Evolutionary conservation across 1,140 invertebrate species (phyloP), one percentile per base, ranked within the genome.

Genomic region (Schmidtea mediterranea): DNA sequence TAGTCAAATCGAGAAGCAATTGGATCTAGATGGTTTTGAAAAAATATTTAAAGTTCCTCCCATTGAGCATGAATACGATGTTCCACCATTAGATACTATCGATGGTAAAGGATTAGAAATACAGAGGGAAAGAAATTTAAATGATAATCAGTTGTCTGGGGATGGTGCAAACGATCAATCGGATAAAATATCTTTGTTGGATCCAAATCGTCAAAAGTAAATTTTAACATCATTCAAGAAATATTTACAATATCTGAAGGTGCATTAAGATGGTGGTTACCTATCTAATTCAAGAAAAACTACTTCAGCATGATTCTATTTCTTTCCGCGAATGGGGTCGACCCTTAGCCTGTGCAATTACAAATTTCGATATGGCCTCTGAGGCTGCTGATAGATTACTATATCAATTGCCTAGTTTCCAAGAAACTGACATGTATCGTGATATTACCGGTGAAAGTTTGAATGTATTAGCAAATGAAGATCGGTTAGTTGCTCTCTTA

Each of bases 181-280:
- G 1, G 83, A 92, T 68, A 79, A 80, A 59, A 72, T 86, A 32
- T 81, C 82, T 9, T 69, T 95, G 48, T 65, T 95, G 51, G 87
- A 95, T 59, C 80, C 92, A 57, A 94, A 89, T 49, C 73, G 89
- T 59, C 73, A 95, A 49, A 72, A 89, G 63, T 97, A 97, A 73
- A 87, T 95, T 62, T 83, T 32, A 32, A 10, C 26, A 32, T 32
- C 26, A 32, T 32, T 32, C 26, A 3, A 32, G 3, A 3, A 6
- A 6, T 32, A 32, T 32, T 32, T 32, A 10, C 3, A 32, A 32
- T 6, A 32, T 32, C n/a, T n/a, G n/a, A n/a, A 32, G 26, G 26
- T 32, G 26, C 10, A 32, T 32, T 32, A 32, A 32, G 10, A 32
- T 32, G 26, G 26, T 32, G 3, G 26, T 32, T 32, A 32, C 3